phyloP scores from a whole-genome alignment of 2,888 invertebrate species.

The Chalcis sispes region DNA sequence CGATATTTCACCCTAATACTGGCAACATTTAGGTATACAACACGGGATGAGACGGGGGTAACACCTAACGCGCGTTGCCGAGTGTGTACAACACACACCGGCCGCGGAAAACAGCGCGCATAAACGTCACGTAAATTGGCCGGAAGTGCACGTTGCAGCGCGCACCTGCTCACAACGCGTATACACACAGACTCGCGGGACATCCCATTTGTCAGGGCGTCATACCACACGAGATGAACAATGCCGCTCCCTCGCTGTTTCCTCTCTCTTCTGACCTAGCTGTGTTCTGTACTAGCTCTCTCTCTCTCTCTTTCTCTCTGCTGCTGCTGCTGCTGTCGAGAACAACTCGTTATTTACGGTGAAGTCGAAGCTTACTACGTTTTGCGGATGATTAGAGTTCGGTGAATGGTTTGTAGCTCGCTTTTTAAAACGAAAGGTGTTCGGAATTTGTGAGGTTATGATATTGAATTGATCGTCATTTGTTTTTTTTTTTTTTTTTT shows the following conservation, averaged over 20 bases:
- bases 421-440: too few relatives aligned
- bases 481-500: too few relatives aligned
- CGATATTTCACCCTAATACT: slow-evolving; percentile 52
- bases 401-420: neutral
- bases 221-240: slow-evolving; percentile 45
- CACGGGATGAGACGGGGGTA: neutral
- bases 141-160: slow-evolving; percentile 58
- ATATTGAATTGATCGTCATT: too few relatives aligned
- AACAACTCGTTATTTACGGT: slow-evolving; percentile 51
- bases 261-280: too few relatives aligned
- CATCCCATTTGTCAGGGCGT: too few relatives aligned
- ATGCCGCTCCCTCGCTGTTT: slow-evolving; percentile 10
- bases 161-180: slow-evolving; percentile 43
- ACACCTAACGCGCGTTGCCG: slow-evolving; percentile 7
- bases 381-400: neutral
- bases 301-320: too few relatives aligned
- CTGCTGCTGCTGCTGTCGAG: too few relatives aligned
- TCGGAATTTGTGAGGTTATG: too few relatives aligned
- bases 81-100: neutral
- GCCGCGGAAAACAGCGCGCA: slow-evolving; percentile 41
- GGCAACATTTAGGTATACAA: too few relatives aligned
- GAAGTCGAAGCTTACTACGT: slow-evolving; percentile 39
- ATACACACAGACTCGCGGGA: slow-evolving; percentile 38
- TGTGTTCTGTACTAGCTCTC: too few relatives aligned
- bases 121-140: slow-evolving; percentile 61